Percentiles rank a stretch among this genome's conserved stretches.
phyloP scores from a whole-genome alignment of 1,140 invertebrate genomes.

The Zaprionus inermis region DNA sequence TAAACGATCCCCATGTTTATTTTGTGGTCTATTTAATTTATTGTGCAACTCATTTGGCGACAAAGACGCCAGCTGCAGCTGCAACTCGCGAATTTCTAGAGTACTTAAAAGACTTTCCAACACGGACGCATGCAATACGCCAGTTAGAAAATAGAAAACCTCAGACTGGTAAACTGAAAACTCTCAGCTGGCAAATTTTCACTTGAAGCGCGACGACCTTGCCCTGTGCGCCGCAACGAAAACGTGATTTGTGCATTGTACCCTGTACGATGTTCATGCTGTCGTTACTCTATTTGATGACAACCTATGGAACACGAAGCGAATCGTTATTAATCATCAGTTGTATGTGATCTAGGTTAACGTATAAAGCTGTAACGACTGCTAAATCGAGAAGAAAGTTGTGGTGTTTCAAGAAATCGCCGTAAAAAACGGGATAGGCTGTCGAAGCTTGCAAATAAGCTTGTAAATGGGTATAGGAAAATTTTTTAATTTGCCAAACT shows the following conservation, averaged over 20 bases:
- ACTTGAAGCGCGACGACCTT: conserved; percentile 50
- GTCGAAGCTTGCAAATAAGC: background rate
- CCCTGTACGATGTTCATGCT: conserved; percentile 32
- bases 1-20: background rate
- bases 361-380: background rate
- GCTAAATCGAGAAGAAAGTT: conserved; percentile 47
- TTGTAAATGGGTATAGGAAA: background rate
- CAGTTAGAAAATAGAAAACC: conserved; percentile 5
- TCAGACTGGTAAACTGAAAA: background rate
- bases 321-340: conserved; percentile 73
- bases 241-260: conserved; percentile 61
- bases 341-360: conserved; percentile 15
- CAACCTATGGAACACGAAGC: background rate
- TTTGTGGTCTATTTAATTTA: conserved; percentile 72
- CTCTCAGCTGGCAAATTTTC: conserved; percentile 6
- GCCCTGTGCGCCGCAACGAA: conserved; percentile 35
- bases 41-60: conserved; percentile 40
- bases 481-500: background rate
- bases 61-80: conserved; percentile 14
- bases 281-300: conserved; percentile 24
- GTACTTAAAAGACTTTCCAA: conserved; percentile 34
- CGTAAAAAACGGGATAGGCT: background rate
- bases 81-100: conserved; percentile 30
- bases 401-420: background rate
- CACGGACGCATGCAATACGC: conserved; percentile 29